phyloP scores from a whole-genome alignment of 2,888 invertebrate species.

The Pedicia rivosa region DNA sequence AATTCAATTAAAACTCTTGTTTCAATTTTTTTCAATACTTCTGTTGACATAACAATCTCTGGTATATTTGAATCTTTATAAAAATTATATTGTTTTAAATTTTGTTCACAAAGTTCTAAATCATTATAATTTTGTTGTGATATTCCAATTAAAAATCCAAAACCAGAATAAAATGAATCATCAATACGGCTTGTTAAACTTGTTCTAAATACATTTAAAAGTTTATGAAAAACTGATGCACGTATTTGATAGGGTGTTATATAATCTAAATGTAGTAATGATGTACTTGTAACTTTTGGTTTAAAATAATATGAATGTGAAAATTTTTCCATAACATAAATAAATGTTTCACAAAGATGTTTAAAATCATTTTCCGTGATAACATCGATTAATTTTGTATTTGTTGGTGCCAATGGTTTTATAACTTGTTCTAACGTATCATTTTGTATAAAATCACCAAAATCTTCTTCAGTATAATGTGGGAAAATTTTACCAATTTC shows the following conservation, averaged over 20 bases:
- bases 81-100: constrained; percentile 41
- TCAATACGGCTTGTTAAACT: constrained; percentile 22
- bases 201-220: constrained; percentile 21
- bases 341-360: constrained; percentile 23
- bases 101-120: constrained; percentile 8
- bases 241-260: constrained; percentile 20
- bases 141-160: constrained; percentile 21
- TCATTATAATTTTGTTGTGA: constrained; percentile 23
- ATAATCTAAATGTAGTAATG: constrained; percentile 15
- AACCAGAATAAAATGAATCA: constrained; percentile 20
- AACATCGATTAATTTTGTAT: constrained; percentile 9
- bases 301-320: no score
- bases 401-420: constrained; percentile 18
- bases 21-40: constrained; percentile 49
- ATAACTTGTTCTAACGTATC: constrained; percentile 33
- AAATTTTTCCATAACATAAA: constrained; percentile 20
- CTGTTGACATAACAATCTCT: constrained; percentile 56
- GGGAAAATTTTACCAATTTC: constrained; percentile 58
- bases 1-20: constrained; percentile 44
- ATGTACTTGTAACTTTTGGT: no score
- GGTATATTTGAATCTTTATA: constrained; percentile 70
- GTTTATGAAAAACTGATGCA: constrained; percentile 21
- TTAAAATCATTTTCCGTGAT: constrained; percentile 8
- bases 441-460: constrained; percentile 43
- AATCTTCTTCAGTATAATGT: constrained; percentile 48